Evolutionary conservation across 2,888 invertebrate genomes (phyloP).

Genomic region (Euspilapteryx auroguttella): DNA sequence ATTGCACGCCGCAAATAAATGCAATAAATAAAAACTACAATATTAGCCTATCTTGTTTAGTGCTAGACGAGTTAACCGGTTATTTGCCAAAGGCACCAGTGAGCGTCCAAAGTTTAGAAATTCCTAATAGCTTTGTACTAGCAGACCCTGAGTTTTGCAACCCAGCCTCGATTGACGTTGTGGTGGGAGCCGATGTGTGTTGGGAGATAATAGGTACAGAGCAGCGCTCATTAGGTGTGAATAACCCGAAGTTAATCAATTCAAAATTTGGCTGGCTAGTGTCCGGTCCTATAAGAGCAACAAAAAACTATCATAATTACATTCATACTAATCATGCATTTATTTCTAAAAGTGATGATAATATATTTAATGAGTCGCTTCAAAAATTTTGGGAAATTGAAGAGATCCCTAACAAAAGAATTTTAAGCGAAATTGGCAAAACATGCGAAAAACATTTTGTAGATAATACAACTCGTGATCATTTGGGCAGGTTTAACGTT

Average conservation of each 20-base stretch:
- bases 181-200: slow-evolving; percentile 8
- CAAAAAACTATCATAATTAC: too few species aligned
- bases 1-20: slow-evolving; percentile 4
- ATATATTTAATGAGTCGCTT: slow-evolving; percentile 7
- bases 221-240: slow-evolving; percentile 6
- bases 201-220: slow-evolving; percentile 7
- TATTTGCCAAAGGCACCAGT: slow-evolving; percentile 5
- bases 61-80: slow-evolving; percentile 5
- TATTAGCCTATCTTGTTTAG: neutral
- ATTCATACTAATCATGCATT: too few species aligned
- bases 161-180: slow-evolving; percentile 6
- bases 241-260: too few species aligned
- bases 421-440: slow-evolving; percentile 7
- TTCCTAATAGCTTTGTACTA: slow-evolving; percentile 5
- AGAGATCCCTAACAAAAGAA: slow-evolving; percentile 8
- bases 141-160: slow-evolving; percentile 9
- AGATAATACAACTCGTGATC: slow-evolving; percentile 6
- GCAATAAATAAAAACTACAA: neutral
- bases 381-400: slow-evolving; percentile 12
- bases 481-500: slow-evolving; percentile 7
- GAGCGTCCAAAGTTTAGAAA: slow-evolving; percentile 3
- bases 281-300: too few species aligned
- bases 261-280: too few species aligned
- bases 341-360: too few species aligned
- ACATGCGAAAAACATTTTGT: slow-evolving; percentile 11